These are phyloP conservation scores for Peromyscus maniculatus DNA, from an alignment of 2,113 vertebrate genomes.

Conservation along the genomic window DNA sequence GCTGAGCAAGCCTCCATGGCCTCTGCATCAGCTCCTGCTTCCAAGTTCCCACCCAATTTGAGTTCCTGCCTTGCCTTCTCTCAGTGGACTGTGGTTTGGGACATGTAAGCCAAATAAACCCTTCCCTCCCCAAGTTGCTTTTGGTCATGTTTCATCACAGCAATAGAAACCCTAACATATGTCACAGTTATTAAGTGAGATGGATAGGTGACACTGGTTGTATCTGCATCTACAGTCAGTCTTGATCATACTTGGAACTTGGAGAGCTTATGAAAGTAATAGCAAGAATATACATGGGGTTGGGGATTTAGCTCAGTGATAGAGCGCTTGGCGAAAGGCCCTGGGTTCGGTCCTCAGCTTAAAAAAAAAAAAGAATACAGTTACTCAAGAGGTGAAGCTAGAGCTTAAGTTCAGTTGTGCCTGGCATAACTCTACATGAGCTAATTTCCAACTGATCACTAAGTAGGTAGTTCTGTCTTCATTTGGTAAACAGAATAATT, in stretches of 20 bases:
- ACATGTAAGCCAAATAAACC: neutral
- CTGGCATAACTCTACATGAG: neutral
- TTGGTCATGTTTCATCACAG: neutral
- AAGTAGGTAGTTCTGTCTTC: neutral
- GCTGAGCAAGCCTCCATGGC: neutral
- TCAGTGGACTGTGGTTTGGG: neutral
- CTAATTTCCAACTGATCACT: neutral
- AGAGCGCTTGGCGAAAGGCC: no score
- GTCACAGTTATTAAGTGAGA: neutral
- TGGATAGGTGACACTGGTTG: neutral
- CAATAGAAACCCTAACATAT: neutral
- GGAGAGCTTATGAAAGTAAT: slow-evolving; percentile 33
- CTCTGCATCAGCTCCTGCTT: neutral
- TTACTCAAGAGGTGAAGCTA: neutral
- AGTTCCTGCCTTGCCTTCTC: neutral
- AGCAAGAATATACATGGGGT: neutral
- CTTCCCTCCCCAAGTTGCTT: neutral
- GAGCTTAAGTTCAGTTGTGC: neutral
- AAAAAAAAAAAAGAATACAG: neutral
- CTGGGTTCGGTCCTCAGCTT: no score
- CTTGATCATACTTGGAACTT: slow-evolving; percentile 1
- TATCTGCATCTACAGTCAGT: slow-evolving; percentile 19
- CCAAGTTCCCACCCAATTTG: neutral
- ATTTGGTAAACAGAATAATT: neutral
- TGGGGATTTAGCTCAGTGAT: no score